Evolutionary conservation across 1,140 invertebrate species (phyloP).

Genomic region (Chrysomallon squamiferum): DNA sequence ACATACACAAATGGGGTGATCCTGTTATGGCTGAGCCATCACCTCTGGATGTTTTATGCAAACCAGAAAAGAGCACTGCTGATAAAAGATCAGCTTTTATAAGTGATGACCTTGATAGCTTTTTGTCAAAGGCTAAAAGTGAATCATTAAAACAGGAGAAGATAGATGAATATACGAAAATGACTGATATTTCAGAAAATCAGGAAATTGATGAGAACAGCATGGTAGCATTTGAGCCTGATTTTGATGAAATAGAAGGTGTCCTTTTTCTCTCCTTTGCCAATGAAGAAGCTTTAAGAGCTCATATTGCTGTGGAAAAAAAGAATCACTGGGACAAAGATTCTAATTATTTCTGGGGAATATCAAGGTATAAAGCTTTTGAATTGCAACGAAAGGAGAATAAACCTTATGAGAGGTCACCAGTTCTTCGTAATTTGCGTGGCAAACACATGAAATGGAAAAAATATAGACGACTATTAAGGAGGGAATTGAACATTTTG

Average conservation of each 20-base stretch:
- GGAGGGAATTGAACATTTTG: slow-evolving; percentile 33
- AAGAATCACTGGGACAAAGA: slow-evolving; percentile 40
- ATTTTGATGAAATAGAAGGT: slow-evolving; percentile 57
- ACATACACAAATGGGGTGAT: no score
- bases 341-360: slow-evolving; percentile 18
- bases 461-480: slow-evolving; percentile 48
- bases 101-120: slow-evolving; percentile 32
- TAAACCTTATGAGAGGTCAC: slow-evolving; percentile 22
- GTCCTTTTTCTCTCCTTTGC: slow-evolving; percentile 55
- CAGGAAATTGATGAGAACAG: slow-evolving; percentile 6
- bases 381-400: slow-evolving; percentile 20
- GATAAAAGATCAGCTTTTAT: slow-evolving; percentile 27
- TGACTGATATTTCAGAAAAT: slow-evolving; percentile 6
- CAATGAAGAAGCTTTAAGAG: slow-evolving; percentile 40
- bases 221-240: slow-evolving; percentile 38
- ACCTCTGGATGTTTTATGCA: slow-evolving; percentile 14
- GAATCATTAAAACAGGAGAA: neutral
- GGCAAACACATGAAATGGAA: slow-evolving; percentile 50
- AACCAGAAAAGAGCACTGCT: slow-evolving; percentile 15
- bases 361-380: slow-evolving; percentile 27
- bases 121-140: slow-evolving; percentile 7
- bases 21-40: neutral
- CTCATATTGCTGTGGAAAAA: slow-evolving; percentile 49
- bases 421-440: slow-evolving; percentile 25
- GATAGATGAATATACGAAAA: slow-evolving; percentile 4